These are phyloP conservation scores for Phlogophora meticulosa DNA, from an alignment of 2,888 invertebrate genomes.

Conservation along the genomic window DNA sequence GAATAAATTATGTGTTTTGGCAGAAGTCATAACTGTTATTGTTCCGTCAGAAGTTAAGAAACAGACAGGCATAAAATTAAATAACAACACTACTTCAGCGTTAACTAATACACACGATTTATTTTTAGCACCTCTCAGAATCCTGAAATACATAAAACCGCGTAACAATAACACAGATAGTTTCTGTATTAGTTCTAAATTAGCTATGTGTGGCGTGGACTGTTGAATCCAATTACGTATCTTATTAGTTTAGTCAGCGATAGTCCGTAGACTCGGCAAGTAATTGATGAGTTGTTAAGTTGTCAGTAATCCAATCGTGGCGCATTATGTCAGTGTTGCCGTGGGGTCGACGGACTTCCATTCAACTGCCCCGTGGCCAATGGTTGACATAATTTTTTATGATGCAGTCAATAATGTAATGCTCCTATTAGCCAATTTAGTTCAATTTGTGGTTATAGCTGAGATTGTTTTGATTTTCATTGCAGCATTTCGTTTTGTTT, in stretches of 20 bases:
- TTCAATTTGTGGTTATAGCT: conserved; percentile 65
- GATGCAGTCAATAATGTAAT: conserved; percentile 66
- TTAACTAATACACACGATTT: conserved; percentile 46
- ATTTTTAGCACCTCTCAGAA: conserved; percentile 59
- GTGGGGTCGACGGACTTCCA: conserved; percentile 77
- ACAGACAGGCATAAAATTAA: conserved; percentile 39
- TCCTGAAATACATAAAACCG: conserved; percentile 54
- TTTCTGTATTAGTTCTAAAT: conserved; percentile 57
- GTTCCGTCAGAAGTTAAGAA: conserved; percentile 35
- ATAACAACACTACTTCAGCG: conserved; percentile 35
- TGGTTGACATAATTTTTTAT: conserved; percentile 69
- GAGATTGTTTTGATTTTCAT: conserved; percentile 61
- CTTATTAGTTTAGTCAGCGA: conserved; percentile 65
- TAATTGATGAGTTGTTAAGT: conserved; percentile 79
- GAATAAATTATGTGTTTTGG: conserved; percentile 21
- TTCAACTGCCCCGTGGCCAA: conserved; percentile 67
- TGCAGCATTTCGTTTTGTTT: conserved; percentile 29
- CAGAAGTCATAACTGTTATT: conserved; percentile 31
- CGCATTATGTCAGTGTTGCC: conserved; percentile 77
- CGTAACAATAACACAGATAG: conserved; percentile 54
- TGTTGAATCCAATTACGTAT: conserved; percentile 69
- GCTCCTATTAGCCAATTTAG: conserved; percentile 73
- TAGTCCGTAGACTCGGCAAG: conserved; percentile 51
- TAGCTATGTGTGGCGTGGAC: conserved; percentile 65
- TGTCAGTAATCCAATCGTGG: conserved; percentile 78